Conservation (phyloP, 2,888 invertebrate species). For the Abrostola triplasia region DNA sequence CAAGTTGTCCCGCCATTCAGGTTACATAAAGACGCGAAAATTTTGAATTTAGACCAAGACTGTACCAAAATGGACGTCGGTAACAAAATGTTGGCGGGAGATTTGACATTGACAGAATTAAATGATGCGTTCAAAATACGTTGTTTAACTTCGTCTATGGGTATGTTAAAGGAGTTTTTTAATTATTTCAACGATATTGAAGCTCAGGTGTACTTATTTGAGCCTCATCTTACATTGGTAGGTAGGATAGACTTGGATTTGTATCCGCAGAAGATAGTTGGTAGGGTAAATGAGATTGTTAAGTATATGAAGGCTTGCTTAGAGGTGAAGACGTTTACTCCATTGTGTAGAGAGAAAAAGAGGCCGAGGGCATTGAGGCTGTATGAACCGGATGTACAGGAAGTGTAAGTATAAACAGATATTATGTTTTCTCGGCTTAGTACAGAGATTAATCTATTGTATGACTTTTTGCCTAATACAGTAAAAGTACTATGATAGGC, state of each 20-base stretch:
- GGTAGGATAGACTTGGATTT: constrained; percentile 87
- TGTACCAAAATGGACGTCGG: constrained; percentile 75
- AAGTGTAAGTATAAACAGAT: constrained; percentile 90
- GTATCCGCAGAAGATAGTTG: constrained; percentile 89
- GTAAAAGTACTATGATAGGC: too few relatives aligned
- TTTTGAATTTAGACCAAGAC: constrained; percentile 88
- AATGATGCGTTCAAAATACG: constrained; percentile 91
- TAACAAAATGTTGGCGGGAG: constrained; percentile 85
- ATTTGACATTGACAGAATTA: constrained; percentile 86
- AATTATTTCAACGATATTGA: constrained; percentile 82
- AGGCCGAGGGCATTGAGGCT: constrained; percentile 94
- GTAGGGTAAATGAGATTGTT: constrained; percentile 77
- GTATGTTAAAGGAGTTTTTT: constrained; percentile 89
- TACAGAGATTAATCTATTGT: too few relatives aligned
- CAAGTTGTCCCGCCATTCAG: constrained; percentile 92
- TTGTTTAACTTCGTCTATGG: constrained; percentile 85
- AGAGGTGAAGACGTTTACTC: constrained; percentile 87
- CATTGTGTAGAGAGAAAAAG: constrained; percentile 89
- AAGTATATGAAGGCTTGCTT: constrained; percentile 84
- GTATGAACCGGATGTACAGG: constrained; percentile 95
- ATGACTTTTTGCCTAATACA: too few relatives aligned
- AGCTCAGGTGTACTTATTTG: constrained; percentile 83
- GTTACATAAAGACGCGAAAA: constrained; percentile 83
- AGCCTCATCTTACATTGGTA: constrained; percentile 87
- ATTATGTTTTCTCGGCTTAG: neutral